phyloP scores from a whole-genome alignment of 2,888 invertebrate species.

The Nemapogon koenigi region DNA sequence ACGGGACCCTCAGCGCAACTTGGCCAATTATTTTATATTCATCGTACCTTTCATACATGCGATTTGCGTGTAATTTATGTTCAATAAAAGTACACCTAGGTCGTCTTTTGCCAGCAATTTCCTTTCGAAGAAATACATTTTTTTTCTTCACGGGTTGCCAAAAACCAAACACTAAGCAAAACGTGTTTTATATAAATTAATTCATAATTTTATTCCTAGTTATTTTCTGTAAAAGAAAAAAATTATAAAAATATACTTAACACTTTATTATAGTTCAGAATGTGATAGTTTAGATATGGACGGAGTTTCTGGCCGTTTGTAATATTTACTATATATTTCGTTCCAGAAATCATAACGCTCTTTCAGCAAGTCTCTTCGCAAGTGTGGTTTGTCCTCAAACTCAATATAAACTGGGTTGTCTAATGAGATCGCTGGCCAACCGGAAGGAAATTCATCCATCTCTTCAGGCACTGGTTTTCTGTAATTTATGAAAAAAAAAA shows the following conservation, averaged over 20 bases:
- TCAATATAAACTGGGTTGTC: conserved; percentile 26
- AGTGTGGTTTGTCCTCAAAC: conserved; percentile 20
- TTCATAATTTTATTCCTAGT: too few relatives aligned
- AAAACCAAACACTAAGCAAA: too few relatives aligned
- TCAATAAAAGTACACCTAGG: too few relatives aligned
- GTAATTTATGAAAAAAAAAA: conserved; percentile 12
- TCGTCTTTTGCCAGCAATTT: too few relatives aligned
- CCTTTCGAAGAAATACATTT: too few relatives aligned
- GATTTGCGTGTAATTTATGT: too few relatives aligned
- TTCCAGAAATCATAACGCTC: conserved; percentile 27
- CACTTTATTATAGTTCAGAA: conserved; percentile 2
- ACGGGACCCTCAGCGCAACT: too few relatives aligned
- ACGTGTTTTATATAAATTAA: too few relatives aligned
- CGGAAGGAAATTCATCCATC: conserved; percentile 17
- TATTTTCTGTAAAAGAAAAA: too few relatives aligned
- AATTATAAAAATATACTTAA: background rate
- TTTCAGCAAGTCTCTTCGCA: conserved; percentile 20
- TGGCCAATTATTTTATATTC: too few relatives aligned
- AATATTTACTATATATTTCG: conserved; percentile 26
- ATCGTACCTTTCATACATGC: too few relatives aligned
- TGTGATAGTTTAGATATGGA: conserved; percentile 5
- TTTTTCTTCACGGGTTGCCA: too few relatives aligned
- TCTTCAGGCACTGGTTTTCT: conserved; percentile 26
- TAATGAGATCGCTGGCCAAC: conserved; percentile 24
- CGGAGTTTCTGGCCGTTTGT: conserved; percentile 24